Conservation (phyloP, 2,113 vertebrate genomes). For the Xyliphius kryptos region DNA sequence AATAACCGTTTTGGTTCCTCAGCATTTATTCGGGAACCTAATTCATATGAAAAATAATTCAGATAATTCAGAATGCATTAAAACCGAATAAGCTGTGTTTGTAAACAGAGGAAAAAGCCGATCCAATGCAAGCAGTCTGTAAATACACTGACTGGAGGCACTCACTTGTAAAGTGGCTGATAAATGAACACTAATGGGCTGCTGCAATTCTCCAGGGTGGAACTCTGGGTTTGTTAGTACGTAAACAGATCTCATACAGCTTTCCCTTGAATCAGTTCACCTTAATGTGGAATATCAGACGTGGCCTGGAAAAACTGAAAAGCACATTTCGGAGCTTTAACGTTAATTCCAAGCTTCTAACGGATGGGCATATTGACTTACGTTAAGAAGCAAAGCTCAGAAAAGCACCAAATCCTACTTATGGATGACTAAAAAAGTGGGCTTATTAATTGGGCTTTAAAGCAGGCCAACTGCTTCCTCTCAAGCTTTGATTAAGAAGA, state of each 20-base stretch:
- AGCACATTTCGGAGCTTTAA: conserved; percentile 28
- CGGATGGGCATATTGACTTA: conserved; percentile 45
- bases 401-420: conserved; percentile 45
- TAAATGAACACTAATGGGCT: conserved; percentile 1
- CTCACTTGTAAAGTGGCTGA: not conserved
- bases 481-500: conserved; percentile 39
- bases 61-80: too few species aligned
- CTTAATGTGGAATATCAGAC: conserved; percentile 24
- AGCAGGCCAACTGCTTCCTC: conserved; percentile 45
- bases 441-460: conserved; percentile 53
- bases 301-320: conserved; percentile 14
- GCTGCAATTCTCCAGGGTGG: not conserved
- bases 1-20: too few species aligned
- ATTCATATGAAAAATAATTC: too few species aligned
- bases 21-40: too few species aligned
- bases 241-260: conserved; percentile 14
- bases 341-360: conserved; percentile 31
- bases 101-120: too few species aligned
- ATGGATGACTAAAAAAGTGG: conserved; percentile 42
- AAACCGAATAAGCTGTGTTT: too few species aligned
- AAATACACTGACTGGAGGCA: not conserved
- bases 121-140: too few species aligned
- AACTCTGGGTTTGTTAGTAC: conserved; percentile 4
- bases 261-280: conserved; percentile 26
- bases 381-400: conserved; percentile 26